phyloP scores from a whole-genome alignment of 1,140 invertebrate species.

The Pseudachorutes palmiensis region DNA sequence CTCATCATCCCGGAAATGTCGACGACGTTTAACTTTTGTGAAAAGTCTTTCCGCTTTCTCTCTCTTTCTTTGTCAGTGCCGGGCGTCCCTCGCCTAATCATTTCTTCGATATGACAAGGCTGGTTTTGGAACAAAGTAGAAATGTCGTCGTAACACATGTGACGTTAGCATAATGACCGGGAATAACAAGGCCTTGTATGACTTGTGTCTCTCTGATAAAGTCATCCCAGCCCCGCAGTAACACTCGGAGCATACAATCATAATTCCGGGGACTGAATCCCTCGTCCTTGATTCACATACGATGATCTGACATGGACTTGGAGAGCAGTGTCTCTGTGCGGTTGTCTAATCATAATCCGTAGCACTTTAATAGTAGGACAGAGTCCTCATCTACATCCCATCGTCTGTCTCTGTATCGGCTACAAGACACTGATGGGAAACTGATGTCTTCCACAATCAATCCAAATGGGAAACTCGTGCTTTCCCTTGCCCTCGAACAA shows the following conservation, averaged over 20 bases:
- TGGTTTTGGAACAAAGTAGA: no score
- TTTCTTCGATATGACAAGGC: neutral
- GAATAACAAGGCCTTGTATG: no score
- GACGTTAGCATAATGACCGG: neutral
- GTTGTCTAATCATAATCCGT: neutral
- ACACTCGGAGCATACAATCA: no score
- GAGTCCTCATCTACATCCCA: neutral
- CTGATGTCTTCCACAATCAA: neutral
- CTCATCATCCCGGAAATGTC: neutral
- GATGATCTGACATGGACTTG: neutral
- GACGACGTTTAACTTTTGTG: neutral
- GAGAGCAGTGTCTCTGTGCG: neutral
- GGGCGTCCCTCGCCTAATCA: neutral
- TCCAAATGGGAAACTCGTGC: constrained; percentile 10
- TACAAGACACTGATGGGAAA: constrained; percentile 4
- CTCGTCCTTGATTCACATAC: neutral
- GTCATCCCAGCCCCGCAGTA: neutral
- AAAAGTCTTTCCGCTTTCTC: neutral
- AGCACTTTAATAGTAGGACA: neutral
- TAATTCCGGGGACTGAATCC: neutral
- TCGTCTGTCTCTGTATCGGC: neutral
- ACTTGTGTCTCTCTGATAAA: no score
- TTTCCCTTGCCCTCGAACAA: neutral
- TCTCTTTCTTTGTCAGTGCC: no score
- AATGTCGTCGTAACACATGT: neutral